phyloP scores from a whole-genome alignment of 2,797 vertebrate species.

The Macropus fuliginosus region DNA sequence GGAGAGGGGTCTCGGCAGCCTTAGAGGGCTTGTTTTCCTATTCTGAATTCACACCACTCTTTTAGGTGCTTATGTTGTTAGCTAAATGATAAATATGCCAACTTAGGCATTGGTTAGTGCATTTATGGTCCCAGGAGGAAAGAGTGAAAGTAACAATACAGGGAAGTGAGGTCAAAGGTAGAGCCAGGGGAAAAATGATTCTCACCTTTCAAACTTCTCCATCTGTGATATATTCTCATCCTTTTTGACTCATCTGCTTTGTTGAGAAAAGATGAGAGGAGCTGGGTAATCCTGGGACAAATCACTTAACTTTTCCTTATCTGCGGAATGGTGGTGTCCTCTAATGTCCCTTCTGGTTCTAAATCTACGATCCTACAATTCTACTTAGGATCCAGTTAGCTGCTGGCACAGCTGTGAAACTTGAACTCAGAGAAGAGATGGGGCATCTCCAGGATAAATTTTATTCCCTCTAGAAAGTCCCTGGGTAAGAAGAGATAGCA shows the following conservation, averaged over 20 bases:
- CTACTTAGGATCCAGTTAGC: not conserved
- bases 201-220: not conserved
- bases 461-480: not conserved
- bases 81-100: not conserved
- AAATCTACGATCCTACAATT: not conserved
- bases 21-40: not conserved
- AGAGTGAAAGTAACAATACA: not conserved
- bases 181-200: not conserved
- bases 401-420: not conserved
- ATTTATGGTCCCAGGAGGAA: not conserved
- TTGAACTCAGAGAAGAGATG: not conserved
- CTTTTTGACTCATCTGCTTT: not conserved
- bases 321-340: not conserved
- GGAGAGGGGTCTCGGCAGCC: not conserved
- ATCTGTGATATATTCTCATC: not conserved
- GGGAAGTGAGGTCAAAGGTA: not conserved
- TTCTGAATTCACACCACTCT: not conserved
- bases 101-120: not conserved
- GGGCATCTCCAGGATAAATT: not conserved
- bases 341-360: not conserved
- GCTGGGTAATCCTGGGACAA: not conserved
- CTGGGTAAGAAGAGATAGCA: not conserved
- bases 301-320: not conserved
- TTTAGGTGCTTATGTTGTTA: conserved; percentile 7
- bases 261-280: not conserved